Evolutionary conservation across 2,888 invertebrate genomes (phyloP), one percentile per base, ranked within the genome.

Genomic region (Epinotia bilunana): DNA sequence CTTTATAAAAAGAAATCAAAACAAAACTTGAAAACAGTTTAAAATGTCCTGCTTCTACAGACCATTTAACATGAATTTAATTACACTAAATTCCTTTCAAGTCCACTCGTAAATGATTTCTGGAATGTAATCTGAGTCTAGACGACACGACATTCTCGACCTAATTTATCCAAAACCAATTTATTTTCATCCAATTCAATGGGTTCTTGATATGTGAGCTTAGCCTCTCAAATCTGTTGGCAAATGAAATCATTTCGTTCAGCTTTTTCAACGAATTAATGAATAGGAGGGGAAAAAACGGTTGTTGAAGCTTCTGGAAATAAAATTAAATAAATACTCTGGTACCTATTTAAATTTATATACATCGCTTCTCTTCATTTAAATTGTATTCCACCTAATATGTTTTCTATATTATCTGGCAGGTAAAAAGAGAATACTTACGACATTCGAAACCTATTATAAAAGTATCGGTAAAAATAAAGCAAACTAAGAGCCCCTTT

Each of bases 231-330:
- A 71, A 64, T 76, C 53, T 68, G 53, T 70, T 73, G 68, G 13
- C 43, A 55, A 73, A 64, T 33, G 64, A 72, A 69, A 73, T 73
- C 28, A 64, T 72, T 77, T 72, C 39, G 61, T 71, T 39, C 46
- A 55, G 62, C 58, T 75, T 75, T 67, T 72, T 64, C 43, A 55
- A 53, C 55, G 61, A 70, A 73, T 73, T 76, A 18, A 53, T 64
- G 7, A 53, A 2, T 20, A 3, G 9, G 3, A 64, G 46, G n/a
- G n/a, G n/a, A 23, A 3, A 53, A 12, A n/a, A 9, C 13, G 16
- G 4, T 49, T 3, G n/a, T 6, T 2, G 53, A 33, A 39, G 39
- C 39, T 33, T 65, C 33, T 53, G 18, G 33, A 28, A 53, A 33
- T 55, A 53, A 7, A 20, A 49, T 49, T 55, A 49, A 64, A 33